A percentile compares a stretch with the other conserved stretches of the same genome.
These are phyloP conservation scores for Drosophila aldrichi DNA, from an alignment of 2,888 invertebrate species.

Conservation along the genomic window DNA sequence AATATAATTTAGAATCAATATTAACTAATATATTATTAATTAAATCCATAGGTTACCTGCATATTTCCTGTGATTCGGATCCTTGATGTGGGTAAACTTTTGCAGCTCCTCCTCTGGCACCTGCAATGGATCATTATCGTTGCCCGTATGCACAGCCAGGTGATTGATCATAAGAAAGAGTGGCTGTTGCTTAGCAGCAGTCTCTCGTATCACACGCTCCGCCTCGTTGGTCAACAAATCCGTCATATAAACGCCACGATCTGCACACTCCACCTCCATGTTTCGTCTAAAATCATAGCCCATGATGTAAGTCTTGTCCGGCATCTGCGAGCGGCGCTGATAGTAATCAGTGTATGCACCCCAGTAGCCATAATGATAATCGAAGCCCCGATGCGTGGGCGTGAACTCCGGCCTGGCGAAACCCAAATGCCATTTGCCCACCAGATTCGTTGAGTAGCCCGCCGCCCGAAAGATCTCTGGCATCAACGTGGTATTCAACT, in stretches of 20 bases:
- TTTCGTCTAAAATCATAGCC: constrained; percentile 87
- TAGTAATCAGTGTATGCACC: constrained; percentile 93
- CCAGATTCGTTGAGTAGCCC: constrained; percentile 92
- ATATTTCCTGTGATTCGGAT: constrained; percentile 89
- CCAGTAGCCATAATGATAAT: constrained; percentile 94
- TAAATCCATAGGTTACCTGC: constrained; percentile 87
- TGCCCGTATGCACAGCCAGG: constrained; percentile 92
- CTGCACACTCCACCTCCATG: constrained; percentile 86
- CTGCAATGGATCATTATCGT: constrained; percentile 89
- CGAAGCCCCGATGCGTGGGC: constrained; percentile 91
- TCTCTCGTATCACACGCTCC: constrained; percentile 87
- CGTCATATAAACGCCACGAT: constrained; percentile 88
- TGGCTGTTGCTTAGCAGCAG: constrained; percentile 85
- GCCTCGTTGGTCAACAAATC: constrained; percentile 90
- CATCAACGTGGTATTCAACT: constrained; percentile 88
- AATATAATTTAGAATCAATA: background rate
- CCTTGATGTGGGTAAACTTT: constrained; percentile 89
- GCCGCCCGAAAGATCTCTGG: constrained; percentile 89
- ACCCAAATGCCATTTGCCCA: constrained; percentile 97
- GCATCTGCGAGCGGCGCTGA: constrained; percentile 87
- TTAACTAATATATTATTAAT: background rate
- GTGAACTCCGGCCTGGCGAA: constrained; percentile 88
- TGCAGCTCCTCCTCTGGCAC: constrained; percentile 90
- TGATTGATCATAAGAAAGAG: constrained; percentile 93
- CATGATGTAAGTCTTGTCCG: constrained; percentile 70